Conservation (phyloP, 2,113 vertebrate genomes). For the Hemiscyllium ocellatum region DNA sequence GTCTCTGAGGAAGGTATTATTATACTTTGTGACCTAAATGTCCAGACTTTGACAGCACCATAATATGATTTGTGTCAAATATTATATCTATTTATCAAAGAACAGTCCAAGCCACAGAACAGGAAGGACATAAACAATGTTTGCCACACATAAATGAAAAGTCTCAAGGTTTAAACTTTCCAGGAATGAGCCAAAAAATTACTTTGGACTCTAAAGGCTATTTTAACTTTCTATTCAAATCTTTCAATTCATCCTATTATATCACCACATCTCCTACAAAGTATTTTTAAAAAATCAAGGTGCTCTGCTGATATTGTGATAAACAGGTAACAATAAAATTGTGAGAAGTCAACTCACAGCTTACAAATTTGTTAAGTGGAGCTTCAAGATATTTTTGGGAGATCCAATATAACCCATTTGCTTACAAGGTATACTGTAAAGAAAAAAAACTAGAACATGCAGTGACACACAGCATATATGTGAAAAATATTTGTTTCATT, state of each 20-base stretch:
- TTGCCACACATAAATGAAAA: background rate
- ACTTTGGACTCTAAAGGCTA: background rate
- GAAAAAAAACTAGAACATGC: too few species aligned
- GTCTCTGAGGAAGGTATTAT: background rate
- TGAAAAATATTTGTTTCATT: too few species aligned
- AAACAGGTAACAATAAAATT: background rate
- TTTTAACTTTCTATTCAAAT: background rate
- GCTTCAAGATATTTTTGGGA: too few species aligned
- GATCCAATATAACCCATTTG: too few species aligned
- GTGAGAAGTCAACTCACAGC: too few species aligned
- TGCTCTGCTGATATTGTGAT: background rate
- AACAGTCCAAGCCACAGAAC: too few species aligned
- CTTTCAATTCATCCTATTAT: background rate
- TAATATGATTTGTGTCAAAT: background rate
- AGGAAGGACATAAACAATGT: background rate
- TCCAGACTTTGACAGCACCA: background rate
- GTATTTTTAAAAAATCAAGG: background rate
- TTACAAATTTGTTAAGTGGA: too few species aligned
- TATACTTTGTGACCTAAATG: too few species aligned
- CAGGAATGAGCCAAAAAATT: background rate
- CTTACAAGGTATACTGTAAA: too few species aligned
- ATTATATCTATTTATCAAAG: background rate
- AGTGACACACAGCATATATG: too few species aligned
- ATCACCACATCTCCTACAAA: background rate
- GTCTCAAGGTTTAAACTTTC: background rate